A percentile compares a stretch with the other conserved stretches of the same genome.
phyloP scores from a whole-genome alignment of 2,113 vertebrate species.

The Pseudorhombus dupliciocellatus region DNA sequence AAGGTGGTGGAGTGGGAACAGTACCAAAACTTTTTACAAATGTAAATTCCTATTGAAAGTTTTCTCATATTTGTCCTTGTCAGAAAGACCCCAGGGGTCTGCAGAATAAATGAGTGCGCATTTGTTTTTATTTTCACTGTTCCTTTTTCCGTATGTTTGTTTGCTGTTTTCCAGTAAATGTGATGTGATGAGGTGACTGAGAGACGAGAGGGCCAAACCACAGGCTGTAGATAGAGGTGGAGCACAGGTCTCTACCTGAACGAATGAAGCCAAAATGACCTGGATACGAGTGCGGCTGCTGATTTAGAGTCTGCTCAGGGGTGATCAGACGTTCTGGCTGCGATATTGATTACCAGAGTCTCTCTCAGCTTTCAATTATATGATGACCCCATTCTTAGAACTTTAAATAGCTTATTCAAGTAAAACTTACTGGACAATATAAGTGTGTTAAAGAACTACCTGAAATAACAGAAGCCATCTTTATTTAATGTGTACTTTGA shows the following conservation, averaged over 20 bases:
- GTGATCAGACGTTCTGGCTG: no score
- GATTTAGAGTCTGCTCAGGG: neutral
- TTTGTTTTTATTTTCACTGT: neutral
- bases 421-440: neutral
- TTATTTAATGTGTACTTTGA: neutral
- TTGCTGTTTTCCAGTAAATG: neutral
- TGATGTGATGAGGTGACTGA: neutral
- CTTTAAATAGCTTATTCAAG: neutral
- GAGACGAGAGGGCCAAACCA: neutral
- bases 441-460: no score
- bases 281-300: neutral
- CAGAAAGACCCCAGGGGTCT: neutral
- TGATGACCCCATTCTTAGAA: no score
- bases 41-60: neutral
- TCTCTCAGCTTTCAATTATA: no score
- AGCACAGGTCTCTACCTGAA: neutral
- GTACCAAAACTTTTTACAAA: neutral
- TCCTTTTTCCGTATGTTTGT: no score
- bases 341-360: no score
- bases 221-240: neutral
- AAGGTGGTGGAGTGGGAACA: neutral
- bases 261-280: neutral
- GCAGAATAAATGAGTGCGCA: no score
- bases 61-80: neutral
- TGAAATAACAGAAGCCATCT: neutral